A percentile compares a stretch with the other conserved stretches of the same genome.
phyloP scores from a whole-genome alignment of 2,113 vertebrate species.

The Eudorcas thomsonii region DNA sequence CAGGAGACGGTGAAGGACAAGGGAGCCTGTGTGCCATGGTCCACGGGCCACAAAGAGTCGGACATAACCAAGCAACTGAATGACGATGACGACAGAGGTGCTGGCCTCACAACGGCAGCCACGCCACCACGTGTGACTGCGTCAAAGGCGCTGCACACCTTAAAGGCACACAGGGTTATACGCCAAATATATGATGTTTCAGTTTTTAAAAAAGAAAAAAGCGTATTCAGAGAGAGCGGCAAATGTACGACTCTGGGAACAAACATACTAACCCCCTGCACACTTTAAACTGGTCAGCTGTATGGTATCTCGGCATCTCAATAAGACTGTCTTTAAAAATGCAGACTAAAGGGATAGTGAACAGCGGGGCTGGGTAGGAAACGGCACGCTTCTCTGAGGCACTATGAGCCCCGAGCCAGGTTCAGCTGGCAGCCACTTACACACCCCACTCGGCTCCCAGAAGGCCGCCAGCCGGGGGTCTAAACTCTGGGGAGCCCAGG shows the following conservation, averaged over 20 bases:
- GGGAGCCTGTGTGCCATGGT: neutral
- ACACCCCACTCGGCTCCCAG: neutral
- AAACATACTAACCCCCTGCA: neutral
- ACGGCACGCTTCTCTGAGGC: neutral
- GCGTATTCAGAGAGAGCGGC: no score
- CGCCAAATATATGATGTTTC: neutral
- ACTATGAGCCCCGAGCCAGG: neutral
- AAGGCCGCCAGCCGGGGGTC: neutral
- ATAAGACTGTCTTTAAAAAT: neutral
- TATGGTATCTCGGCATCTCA: neutral
- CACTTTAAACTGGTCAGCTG: neutral
- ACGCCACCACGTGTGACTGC: neutral
- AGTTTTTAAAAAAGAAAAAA: neutral
- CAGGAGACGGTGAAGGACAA: neutral
- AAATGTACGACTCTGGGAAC: neutral
- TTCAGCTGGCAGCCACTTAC: neutral
- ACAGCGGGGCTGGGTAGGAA: neutral
- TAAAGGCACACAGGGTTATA: neutral
- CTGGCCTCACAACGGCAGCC: neutral
- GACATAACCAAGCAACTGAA: neutral
- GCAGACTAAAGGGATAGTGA: neutral
- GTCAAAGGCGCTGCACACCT: neutral
- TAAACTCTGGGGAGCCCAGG: neutral
- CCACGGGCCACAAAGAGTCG: neutral
- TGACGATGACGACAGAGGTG: accelerated